Evolutionary conservation across 2,113 vertebrate genomes (phyloP).

Genomic region (Cranoglanis bouderius): DNA sequence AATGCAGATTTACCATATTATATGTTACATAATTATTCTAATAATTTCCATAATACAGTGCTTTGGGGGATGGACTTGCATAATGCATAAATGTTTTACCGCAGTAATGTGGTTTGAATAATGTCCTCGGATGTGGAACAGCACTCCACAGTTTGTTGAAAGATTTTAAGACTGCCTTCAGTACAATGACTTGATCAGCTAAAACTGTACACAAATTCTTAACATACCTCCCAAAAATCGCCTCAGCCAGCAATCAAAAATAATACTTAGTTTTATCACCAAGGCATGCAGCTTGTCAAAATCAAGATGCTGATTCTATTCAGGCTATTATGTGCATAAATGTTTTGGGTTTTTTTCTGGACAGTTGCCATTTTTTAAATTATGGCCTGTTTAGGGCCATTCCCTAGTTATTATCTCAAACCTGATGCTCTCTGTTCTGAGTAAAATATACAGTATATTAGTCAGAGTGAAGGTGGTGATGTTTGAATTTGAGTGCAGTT

Average conservation of each 20-base stretch:
- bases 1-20: too few relatives aligned
- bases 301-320: neutral
- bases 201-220: neutral
- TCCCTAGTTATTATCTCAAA: neutral
- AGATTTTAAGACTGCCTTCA: too few relatives aligned
- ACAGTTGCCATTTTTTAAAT: neutral
- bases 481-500: slow-evolving; percentile 2
- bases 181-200: neutral
- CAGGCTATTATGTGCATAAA: neutral
- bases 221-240: neutral
- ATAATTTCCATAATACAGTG: too few relatives aligned
- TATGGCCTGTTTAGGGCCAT: neutral
- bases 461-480: slow-evolving; percentile 3
- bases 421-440: neutral
- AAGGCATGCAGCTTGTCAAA: neutral
- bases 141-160: too few relatives aligned
- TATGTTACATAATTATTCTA: too few relatives aligned
- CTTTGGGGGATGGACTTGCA: too few relatives aligned
- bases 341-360: neutral
- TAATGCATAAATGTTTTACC: too few relatives aligned
- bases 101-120: neutral
- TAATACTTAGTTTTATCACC: neutral
- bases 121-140: neutral
- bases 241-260: neutral
- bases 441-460: slow-evolving; percentile 17